Base-by-base conservation (phyloP, 2,797 vertebrate species). In the Mionectes olivaceus region DNA sequence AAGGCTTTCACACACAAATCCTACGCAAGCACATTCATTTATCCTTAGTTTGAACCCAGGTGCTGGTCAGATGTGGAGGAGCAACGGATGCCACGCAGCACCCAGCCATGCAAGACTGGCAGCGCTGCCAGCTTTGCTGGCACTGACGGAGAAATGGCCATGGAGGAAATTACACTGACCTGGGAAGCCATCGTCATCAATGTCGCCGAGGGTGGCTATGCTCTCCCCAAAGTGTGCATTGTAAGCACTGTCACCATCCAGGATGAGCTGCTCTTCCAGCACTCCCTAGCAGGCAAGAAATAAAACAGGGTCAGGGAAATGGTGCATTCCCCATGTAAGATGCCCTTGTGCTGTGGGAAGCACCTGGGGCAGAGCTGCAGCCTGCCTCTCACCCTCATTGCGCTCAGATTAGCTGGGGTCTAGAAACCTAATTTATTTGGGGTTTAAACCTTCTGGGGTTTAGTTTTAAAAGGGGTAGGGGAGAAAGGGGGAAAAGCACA, bases 151-250 rank as follows among this genome's bases (percentile, higher is more conserved):
- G 77, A 57, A 73, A 47, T 0, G 1, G 8, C 17, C 64, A 7
- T 13, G 57, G 43, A 91, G 50, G 37, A 67, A 83, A 79, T 27
- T 2, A 3, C 28, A 97, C 98, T 80, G 32, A 99, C 99, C 99
- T 98, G 98, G 98, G 92, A 99, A 99, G n/a, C 99, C 99, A 13
- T 99, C 99, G 0, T 99, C 99, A 44, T 99, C 99, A 2, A 99
- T 98, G 96, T 99, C 99, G 0, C 99, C 99, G 1, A 99, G 98
- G 9, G 98, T 91, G 2, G 99, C 96, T 13, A 99, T 99, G 97
- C 98, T 98, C 97, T 99, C 99, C 93, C 99, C 99, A 56, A 99
- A 99, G 97, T 99, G 99, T 5, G 99, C 99, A 0, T 99, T 99
- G 96, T 99, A 99, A 88, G 98, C 97, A 0, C 95, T 92, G 37